A percentile compares a stretch with the other conserved stretches of the same genome.
These are phyloP conservation scores for Boloria euphrosyne DNA, from an alignment of 2,888 invertebrate genomes.

Conservation along the genomic window DNA sequence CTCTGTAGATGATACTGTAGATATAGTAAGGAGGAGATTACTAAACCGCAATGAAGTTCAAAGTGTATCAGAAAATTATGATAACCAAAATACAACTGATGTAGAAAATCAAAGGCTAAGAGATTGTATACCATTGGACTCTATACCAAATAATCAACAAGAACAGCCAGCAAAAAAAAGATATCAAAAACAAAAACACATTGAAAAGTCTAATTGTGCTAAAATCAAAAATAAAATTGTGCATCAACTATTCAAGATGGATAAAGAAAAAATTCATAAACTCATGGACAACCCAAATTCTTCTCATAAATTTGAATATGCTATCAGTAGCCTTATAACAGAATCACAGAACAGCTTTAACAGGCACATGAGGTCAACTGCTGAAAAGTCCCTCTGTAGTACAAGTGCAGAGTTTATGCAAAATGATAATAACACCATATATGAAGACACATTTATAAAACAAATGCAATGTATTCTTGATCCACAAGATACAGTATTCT, in stretches of 20 bases:
- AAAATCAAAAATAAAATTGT: slow-evolving; percentile 77
- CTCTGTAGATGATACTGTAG: slow-evolving; percentile 74
- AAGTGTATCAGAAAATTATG: slow-evolving; percentile 44
- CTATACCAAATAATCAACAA: slow-evolving; percentile 46
- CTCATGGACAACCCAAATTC: slow-evolving; percentile 75
- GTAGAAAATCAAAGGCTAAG: slow-evolving; percentile 45
- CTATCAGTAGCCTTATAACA: slow-evolving; percentile 74
- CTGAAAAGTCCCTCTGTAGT: slow-evolving; percentile 71
- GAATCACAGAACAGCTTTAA: slow-evolving; percentile 78
- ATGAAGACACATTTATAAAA: slow-evolving; percentile 90
- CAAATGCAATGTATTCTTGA: slow-evolving; percentile 83
- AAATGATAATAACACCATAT: slow-evolving; percentile 84
- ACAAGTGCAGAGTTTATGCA: slow-evolving; percentile 77
- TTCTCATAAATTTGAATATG: slow-evolving; percentile 79
- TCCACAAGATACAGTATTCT: slow-evolving; percentile 79
- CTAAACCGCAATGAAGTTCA: slow-evolving; percentile 64
- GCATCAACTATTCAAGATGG: slow-evolving; percentile 77
- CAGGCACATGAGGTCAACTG: slow-evolving; percentile 70
- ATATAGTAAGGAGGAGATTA: slow-evolving; percentile 66
- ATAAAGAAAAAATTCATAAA: slow-evolving; percentile 75
- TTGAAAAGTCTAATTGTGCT: slow-evolving; percentile 62
- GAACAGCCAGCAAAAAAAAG: slow-evolving; percentile 58
- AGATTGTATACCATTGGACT: slow-evolving; percentile 37
- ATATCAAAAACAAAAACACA: slow-evolving; percentile 51
- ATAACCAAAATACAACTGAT: slow-evolving; percentile 41